A percentile compares a stretch with the other conserved stretches of the same genome.
Conservation (phyloP, 2,113 vertebrate genomes). For the Dinomys branickii region DNA sequence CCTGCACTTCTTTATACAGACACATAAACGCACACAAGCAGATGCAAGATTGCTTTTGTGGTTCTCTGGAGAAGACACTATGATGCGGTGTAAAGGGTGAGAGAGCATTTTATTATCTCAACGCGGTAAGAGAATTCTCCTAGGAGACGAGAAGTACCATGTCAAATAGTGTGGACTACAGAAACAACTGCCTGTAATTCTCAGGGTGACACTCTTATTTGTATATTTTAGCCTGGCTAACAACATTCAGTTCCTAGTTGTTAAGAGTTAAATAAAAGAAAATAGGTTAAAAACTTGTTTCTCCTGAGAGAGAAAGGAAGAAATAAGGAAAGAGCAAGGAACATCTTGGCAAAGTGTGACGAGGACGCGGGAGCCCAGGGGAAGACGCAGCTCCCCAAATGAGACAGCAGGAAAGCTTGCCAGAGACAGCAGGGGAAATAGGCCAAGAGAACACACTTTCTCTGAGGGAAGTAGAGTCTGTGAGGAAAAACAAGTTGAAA, state of each 20-base stretch:
- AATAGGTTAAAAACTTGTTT: conserved; percentile 43
- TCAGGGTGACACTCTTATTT: neutral
- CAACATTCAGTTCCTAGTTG: neutral
- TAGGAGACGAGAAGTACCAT: neutral
- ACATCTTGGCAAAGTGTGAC: conserved; percentile 53
- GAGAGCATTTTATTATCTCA: neutral
- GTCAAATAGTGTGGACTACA: neutral
- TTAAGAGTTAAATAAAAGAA: conserved; percentile 62
- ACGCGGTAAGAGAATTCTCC: neutral
- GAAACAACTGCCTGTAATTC: neutral
- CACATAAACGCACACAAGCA: neutral
- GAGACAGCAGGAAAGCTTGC: conserved; percentile 55
- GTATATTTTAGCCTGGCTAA: neutral
- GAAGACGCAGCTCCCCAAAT: conserved; percentile 26
- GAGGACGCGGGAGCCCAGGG: conserved; percentile 1
- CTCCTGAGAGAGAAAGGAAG: neutral
- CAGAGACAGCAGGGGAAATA: conserved; percentile 67
- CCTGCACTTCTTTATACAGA: neutral
- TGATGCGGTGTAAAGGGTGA: neutral
- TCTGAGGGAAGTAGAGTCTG: conserved; percentile 62
- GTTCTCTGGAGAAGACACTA: neutral
- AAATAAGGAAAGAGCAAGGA: conserved; percentile 37
- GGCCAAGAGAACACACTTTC: conserved; percentile 65
- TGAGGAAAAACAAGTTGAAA: conserved; percentile 64
- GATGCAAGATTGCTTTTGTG: neutral